Conservation (phyloP, 2,888 invertebrate genomes). For the Phortica okadai region DNA sequence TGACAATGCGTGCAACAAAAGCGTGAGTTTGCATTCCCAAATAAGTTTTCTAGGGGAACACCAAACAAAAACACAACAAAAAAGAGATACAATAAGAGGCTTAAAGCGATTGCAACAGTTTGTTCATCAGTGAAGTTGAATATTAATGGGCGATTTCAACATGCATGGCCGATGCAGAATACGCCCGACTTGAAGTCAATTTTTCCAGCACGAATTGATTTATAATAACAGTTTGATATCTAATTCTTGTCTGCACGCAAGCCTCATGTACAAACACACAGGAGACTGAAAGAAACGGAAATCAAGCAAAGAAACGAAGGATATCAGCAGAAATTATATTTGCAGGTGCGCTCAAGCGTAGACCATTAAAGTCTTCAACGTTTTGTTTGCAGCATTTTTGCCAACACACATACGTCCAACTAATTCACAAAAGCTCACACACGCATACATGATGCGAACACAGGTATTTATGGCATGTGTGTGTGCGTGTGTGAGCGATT, state of each 20-base stretch:
- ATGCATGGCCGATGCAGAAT: too few species aligned
- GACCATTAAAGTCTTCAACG: constrained; percentile 30
- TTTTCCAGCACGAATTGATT: constrained; percentile 30
- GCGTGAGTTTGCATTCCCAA: too few species aligned
- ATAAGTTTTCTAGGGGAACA: too few species aligned
- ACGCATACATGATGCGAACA: background rate
- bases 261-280: background rate
- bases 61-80: too few species aligned
- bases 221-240: constrained; percentile 31
- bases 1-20: background rate
- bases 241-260: constrained; percentile 33
- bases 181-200: background rate
- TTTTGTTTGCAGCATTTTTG: constrained; percentile 9
- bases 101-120: background rate
- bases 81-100: background rate
- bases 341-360: constrained; percentile 35
- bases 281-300: background rate
- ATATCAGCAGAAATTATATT: constrained; percentile 14
- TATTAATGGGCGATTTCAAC: background rate
- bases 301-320: background rate
- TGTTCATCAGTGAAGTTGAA: too few species aligned
- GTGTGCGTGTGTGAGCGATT: background rate
- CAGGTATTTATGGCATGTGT: background rate
- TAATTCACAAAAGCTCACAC: background rate
- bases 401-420: background rate